Percentiles rank a stretch among this genome's conserved stretches.
Evolutionary conservation across 2,888 invertebrate species (phyloP).

Genomic region (Mimas tiliae): DNA sequence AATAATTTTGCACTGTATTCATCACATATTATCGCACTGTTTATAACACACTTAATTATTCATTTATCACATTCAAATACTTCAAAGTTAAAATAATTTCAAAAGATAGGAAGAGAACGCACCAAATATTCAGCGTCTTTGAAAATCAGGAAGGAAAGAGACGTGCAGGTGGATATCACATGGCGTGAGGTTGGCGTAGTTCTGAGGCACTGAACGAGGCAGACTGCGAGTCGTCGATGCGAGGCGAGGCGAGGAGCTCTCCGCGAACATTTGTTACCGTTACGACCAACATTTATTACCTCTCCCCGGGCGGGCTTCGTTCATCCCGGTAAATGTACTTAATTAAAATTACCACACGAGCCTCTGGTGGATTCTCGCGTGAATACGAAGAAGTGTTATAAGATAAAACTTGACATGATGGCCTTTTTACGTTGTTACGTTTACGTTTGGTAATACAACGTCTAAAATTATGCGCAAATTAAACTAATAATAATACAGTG

Average conservation of each 20-base stretch:
- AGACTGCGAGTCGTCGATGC: constrained; percentile 35
- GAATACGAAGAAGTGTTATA: constrained; percentile 60
- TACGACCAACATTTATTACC: constrained; percentile 74
- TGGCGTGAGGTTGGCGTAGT: constrained; percentile 49
- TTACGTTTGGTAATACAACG: too few species aligned
- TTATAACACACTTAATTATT: neutral
- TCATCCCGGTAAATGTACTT: constrained; percentile 75
- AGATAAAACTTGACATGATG: constrained; percentile 49
- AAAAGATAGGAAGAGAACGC: constrained; percentile 35
- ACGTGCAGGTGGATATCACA: constrained; percentile 65
- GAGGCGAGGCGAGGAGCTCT: constrained; percentile 37
- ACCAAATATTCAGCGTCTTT: constrained; percentile 52
- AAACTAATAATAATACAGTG: too few species aligned
- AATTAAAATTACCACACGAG: constrained; percentile 80
- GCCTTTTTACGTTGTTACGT: constrained; percentile 22
- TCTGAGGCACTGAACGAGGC: constrained; percentile 31
- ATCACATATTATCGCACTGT: too few species aligned
- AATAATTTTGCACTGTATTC: too few species aligned
- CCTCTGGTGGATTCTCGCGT: constrained; percentile 59
- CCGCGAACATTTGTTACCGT: constrained; percentile 72
- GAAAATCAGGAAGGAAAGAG: constrained; percentile 63
- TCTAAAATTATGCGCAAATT: too few species aligned
- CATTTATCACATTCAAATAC: neutral
- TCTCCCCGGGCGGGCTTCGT: constrained; percentile 55
- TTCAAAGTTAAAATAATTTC: constrained; percentile 12